phyloP scores from a whole-genome alignment of 2,113 vertebrate species.

The Genyomyrus donnyi region DNA sequence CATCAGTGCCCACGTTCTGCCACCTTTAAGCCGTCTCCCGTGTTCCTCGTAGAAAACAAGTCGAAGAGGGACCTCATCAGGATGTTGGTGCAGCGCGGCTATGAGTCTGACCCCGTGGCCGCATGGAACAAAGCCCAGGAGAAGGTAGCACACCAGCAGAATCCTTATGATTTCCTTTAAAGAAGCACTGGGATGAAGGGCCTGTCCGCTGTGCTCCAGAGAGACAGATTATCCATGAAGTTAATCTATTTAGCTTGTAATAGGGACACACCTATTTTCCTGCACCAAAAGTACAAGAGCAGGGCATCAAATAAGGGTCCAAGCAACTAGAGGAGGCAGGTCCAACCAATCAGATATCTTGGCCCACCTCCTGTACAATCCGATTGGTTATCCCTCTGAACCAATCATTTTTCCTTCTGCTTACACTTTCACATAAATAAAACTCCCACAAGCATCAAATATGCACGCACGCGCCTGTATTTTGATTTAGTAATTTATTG shows the following conservation, averaged over 20 bases:
- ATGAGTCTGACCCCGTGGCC: conserved; percentile 91
- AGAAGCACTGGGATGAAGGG: background rate
- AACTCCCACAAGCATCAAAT: no score
- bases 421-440: background rate
- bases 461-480: background rate
- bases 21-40: background rate
- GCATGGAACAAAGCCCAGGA: conserved; percentile 92
- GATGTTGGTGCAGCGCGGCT: conserved; percentile 92
- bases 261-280: background rate
- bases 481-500: background rate
- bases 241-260: background rate
- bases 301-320: background rate
- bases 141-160: conserved; percentile 67
- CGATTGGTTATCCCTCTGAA: no score
- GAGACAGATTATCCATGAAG: background rate
- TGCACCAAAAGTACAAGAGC: background rate
- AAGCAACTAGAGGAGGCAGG: background rate
- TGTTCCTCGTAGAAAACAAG: conserved; percentile 80
- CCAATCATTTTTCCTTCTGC: background rate
- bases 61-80: conserved; percentile 89
- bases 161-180: background rate
- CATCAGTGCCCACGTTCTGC: no score
- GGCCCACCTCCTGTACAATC: no score
- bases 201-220: background rate
- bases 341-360: no score